Base-by-base conservation (phyloP, 2,888 invertebrate genomes). In the Rapana venosa region DNA sequence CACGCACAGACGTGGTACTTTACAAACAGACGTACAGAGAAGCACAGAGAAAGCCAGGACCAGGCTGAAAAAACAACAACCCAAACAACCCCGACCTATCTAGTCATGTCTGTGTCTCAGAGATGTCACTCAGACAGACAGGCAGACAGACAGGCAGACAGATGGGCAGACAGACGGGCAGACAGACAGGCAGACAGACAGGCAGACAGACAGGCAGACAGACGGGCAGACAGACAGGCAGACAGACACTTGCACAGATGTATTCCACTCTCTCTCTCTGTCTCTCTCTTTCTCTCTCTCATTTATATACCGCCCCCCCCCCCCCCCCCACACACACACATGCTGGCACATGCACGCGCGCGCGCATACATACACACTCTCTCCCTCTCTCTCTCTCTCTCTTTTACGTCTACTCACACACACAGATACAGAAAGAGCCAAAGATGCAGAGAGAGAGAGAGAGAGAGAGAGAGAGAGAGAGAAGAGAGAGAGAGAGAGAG, bases 211-310 rank as follows among this genome's bases (percentile, higher is more conserved):
- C n/a, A 8, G 26, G 36, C 36, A 35, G 36, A 20, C 81, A 81
- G 77, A 30, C 1, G 13, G 77, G 26, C 30, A n/a, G n/a, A n/a
- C n/a, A n/a, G n/a, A n/a, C n/a, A n/a, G n/a, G n/a, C n/a, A n/a
- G n/a, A n/a, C 47, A 47, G 47, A 47, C 47, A 47, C 47, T 5
- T 47, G 47, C 47, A 47, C 8, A 47, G 4, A 8, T 47, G 4
- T 47, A 2, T 47, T 74, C n/a, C n/a, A n/a, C 74, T 74, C 74
- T 74, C 74, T 74, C 74, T 74, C 74, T 74, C 74, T 74, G n/a
- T 74, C 74, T 74, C 74, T 74, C 74, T 74, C 74, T 74, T n/a
- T 74, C 74, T 74, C 74, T 74, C 74, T 74, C 74, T 74, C 74
- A n/a, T n/a, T 74, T 26, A n/a, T n/a, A n/a, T n/a, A 5, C 70